These are phyloP conservation scores for Pipa parva DNA, from an alignment of 2,113 vertebrate species.

Conservation along the genomic window DNA sequence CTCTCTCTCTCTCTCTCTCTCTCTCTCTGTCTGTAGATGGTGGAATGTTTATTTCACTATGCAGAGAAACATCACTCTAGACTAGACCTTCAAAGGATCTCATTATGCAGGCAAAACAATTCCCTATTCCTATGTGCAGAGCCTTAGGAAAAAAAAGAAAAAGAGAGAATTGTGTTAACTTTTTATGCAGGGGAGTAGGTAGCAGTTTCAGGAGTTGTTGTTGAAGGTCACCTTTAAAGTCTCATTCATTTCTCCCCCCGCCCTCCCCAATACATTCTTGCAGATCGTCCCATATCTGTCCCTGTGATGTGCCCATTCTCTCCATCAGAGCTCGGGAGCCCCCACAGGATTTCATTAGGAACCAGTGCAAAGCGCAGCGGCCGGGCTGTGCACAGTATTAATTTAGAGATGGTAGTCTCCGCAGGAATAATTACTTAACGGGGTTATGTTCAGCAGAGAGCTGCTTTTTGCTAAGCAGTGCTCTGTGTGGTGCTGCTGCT, in stretches of 20 bases:
- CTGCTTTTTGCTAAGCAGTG: neutral
- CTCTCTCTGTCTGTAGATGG: neutral
- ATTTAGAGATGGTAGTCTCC: slow-evolving; percentile 1
- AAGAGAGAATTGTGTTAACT: neutral
- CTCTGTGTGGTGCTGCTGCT: neutral
- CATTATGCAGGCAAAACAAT: neutral
- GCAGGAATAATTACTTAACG: neutral
- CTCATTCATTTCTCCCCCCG: neutral
- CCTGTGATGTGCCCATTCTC: slow-evolving; percentile 25
- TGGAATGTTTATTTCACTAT: neutral
- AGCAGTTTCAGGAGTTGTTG: neutral
- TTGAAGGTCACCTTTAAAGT: slow-evolving; percentile 29
- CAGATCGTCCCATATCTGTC: slow-evolving; percentile 31
- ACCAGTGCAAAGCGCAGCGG: slow-evolving; percentile 5
- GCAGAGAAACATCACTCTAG: neutral
- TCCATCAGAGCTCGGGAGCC: slow-evolving; percentile 22
- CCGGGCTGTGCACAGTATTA: slow-evolving; percentile 12
- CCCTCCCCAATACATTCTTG: neutral
- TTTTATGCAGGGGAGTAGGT: neutral
- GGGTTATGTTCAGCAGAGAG: slow-evolving; percentile 13
- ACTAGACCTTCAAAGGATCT: neutral
- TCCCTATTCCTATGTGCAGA: neutral
- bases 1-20: neutral
- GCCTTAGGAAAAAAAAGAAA: neutral
- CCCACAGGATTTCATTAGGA: slow-evolving; percentile 37